Percentiles rank a stretch among this genome's conserved stretches.
phyloP scores from a whole-genome alignment of 2,888 invertebrate genomes.

The Orchesella flavescens region DNA sequence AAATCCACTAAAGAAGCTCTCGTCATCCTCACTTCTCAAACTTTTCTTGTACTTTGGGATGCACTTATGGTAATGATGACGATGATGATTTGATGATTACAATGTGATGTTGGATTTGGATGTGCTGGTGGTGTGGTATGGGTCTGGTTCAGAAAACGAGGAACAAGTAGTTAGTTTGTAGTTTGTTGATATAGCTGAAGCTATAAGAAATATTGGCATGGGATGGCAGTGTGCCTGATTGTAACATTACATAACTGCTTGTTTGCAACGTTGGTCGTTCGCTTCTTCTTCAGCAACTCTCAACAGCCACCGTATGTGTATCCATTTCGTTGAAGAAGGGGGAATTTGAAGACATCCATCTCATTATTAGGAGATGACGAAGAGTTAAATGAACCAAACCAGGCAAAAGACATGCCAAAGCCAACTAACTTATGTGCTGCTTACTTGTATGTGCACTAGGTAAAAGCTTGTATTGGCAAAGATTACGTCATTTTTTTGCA shows the following conservation, averaged over 20 bases:
- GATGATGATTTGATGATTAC: conserved; percentile 43
- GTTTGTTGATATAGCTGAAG: background rate
- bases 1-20: too few species aligned
- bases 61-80: conserved; percentile 42
- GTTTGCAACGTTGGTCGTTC: background rate
- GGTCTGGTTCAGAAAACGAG: background rate
- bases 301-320: background rate
- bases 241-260: conserved; percentile 14
- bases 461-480: conserved; percentile 17
- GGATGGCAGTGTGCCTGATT: conserved; percentile 21
- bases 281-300: too few species aligned
- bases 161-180: conserved; percentile 30
- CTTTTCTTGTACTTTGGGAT: background rate
- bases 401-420: background rate
- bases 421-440: too few species aligned
- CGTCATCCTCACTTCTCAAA: too few species aligned
- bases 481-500: conserved; percentile 24
- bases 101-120: too few species aligned
- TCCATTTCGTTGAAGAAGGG: background rate
- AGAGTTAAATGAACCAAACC: conserved; percentile 19
- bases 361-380: background rate
- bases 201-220: background rate
- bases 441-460: too few species aligned
- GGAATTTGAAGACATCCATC: background rate
- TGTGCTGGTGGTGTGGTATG: too few species aligned